A percentile compares a stretch with the other conserved stretches of the same genome.
These are phyloP conservation scores for Galleria mellonella DNA, from an alignment of 1,140 invertebrate genomes.

Conservation along the genomic window DNA sequence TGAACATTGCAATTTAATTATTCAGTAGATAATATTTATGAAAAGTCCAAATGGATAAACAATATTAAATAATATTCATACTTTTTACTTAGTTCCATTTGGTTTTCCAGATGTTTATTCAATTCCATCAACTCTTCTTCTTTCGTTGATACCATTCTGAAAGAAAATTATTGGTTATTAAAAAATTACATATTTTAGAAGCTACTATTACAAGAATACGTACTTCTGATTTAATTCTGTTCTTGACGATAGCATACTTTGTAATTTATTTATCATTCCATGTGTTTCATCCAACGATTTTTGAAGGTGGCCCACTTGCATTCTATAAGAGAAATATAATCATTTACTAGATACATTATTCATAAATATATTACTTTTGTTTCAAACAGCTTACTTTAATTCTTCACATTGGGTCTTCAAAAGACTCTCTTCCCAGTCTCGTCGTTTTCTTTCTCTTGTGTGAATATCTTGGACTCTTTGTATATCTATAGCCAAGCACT, in stretches of 20 bases:
- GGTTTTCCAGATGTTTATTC: conserved; percentile 62
- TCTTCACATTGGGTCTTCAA: conserved; percentile 49
- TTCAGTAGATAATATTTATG: too few species aligned
- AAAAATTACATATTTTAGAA: not conserved
- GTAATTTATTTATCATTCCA: conserved; percentile 48
- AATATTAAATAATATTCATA: conserved; percentile 26
- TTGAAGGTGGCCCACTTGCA: conserved; percentile 56
- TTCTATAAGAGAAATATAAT: conserved; percentile 21
- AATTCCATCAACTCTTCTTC: conserved; percentile 57
- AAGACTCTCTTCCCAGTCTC: conserved; percentile 56
- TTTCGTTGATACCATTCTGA: conserved; percentile 54
- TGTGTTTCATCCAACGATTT: conserved; percentile 60
- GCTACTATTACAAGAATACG: conserved; percentile 7
- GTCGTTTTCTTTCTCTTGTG: conserved; percentile 44
- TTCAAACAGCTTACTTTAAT: conserved; percentile 34
- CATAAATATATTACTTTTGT: not conserved
- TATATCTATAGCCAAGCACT: conserved; percentile 48
- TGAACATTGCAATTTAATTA: too few species aligned
- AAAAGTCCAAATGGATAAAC: too few species aligned
- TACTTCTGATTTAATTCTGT: conserved; percentile 54
- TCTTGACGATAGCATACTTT: conserved; percentile 49
- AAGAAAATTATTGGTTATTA: conserved; percentile 7
- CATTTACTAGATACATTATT: not conserved
- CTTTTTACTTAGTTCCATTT: conserved; percentile 65
- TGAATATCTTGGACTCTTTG: conserved; percentile 50